These are phyloP conservation scores for Endotricha flammealis DNA, from an alignment of 2,888 invertebrate genomes.

Conservation along the genomic window DNA sequence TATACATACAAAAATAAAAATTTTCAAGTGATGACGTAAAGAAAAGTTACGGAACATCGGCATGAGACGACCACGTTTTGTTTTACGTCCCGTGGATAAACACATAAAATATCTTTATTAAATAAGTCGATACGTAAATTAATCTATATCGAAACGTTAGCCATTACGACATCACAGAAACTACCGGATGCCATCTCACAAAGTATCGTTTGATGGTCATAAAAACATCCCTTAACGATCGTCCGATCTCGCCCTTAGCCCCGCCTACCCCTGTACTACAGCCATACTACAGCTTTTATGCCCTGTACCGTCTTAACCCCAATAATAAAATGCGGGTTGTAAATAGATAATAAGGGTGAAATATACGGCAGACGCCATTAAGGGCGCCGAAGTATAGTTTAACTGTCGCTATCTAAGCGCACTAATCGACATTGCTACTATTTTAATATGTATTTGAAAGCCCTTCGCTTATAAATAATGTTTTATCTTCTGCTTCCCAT, in stretches of 20 bases:
- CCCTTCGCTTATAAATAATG: neutral
- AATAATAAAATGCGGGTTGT: constrained; percentile 77
- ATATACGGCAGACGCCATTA: constrained; percentile 66
- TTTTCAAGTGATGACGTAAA: no score
- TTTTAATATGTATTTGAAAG: constrained; percentile 42
- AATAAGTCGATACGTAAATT: constrained; percentile 27
- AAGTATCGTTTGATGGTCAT: constrained; percentile 77
- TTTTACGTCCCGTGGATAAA: neutral
- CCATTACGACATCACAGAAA: constrained; percentile 51
- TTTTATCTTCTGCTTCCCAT: no score
- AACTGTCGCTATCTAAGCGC: constrained; percentile 50
- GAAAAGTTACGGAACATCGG: no score
- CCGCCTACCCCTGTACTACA: constrained; percentile 52
- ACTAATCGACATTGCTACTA: constrained; percentile 56
- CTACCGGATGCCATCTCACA: constrained; percentile 69
- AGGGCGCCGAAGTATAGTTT: constrained; percentile 60
- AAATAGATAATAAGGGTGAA: constrained; percentile 76
- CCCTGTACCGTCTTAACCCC: constrained; percentile 66
- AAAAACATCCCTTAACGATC: constrained; percentile 74
- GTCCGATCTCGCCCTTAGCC: constrained; percentile 58
- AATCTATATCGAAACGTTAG: constrained; percentile 40
- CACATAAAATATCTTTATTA: neutral
- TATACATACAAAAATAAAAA: no score
- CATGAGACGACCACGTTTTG: no score
- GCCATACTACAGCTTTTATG: constrained; percentile 55